Evolutionary conservation across 1,140 invertebrate species (phyloP).

Genomic region (Anagrus nilaparvatae): DNA sequence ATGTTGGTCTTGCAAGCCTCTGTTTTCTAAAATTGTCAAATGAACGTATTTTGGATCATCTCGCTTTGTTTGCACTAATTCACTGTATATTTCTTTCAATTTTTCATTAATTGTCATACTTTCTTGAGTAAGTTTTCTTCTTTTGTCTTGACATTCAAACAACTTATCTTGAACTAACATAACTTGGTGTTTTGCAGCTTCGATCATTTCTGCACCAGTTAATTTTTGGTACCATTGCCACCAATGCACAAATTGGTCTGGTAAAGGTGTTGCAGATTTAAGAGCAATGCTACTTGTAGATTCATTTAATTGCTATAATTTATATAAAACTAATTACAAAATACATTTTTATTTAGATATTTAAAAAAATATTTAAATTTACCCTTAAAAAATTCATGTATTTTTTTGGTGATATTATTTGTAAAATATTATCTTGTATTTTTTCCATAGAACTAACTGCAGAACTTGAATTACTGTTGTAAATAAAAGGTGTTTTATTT

Average conservation of each 20-base stretch:
- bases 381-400: conserved; percentile 31
- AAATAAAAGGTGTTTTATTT: conserved; percentile 22
- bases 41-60: conserved; percentile 38
- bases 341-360: background rate
- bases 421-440: conserved; percentile 26
- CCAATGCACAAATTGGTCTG: conserved; percentile 27
- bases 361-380: conserved; percentile 8
- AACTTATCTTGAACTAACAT: conserved; percentile 32
- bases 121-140: conserved; percentile 23
- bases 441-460: conserved; percentile 23
- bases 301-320: conserved; percentile 27
- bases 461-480: conserved; percentile 19
- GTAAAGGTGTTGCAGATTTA: conserved; percentile 23
- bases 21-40: conserved; percentile 36
- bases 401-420: conserved; percentile 25
- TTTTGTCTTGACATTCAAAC: conserved; percentile 33
- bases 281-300: conserved; percentile 20
- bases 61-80: conserved; percentile 30
- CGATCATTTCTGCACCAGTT: conserved; percentile 31
- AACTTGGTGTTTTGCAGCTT: conserved; percentile 29
- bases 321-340: conserved; percentile 3
- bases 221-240: conserved; percentile 39
- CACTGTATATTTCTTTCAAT: conserved; percentile 34
- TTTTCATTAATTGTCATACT: conserved; percentile 23
- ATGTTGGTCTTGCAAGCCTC: conserved; percentile 30